Conservation (phyloP, 1,140 invertebrate genomes). For the Reticulitermes speratus region DNA sequence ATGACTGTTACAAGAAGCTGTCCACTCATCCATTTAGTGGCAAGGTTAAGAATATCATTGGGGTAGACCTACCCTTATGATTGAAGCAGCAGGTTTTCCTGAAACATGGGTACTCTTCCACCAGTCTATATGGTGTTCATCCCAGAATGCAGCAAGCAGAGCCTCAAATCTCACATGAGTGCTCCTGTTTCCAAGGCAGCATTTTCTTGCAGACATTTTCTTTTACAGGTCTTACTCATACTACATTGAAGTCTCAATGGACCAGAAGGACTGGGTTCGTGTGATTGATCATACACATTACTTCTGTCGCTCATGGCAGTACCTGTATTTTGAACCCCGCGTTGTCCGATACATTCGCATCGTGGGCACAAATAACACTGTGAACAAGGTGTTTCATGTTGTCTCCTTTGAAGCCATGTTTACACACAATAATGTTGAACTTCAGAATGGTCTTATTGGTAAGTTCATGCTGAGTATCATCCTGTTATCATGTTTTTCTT, state of each 20-base stretch:
- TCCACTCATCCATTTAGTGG: too few species aligned
- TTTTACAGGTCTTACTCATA: constrained; percentile 86
- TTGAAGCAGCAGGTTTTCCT: too few species aligned
- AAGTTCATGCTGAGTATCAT: constrained; percentile 33
- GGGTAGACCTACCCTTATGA: too few species aligned
- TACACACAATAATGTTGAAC: constrained; percentile 69
- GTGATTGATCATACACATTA: constrained; percentile 90
- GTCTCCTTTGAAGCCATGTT: constrained; percentile 90
- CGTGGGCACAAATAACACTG: constrained; percentile 93
- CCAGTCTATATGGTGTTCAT: too few species aligned
- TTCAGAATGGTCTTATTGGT: constrained; percentile 67
- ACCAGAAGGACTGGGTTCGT: constrained; percentile 91
- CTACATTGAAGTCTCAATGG: constrained; percentile 94
- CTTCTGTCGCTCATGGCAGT: constrained; percentile 95
- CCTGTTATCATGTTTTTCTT: constrained; percentile 21
- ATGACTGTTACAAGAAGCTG: too few species aligned
- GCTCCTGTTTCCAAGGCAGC: too few species aligned
- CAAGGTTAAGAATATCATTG: too few species aligned
- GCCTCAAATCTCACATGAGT: too few species aligned
- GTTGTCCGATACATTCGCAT: constrained; percentile 89
- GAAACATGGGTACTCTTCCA: too few species aligned
- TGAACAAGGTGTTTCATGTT: constrained; percentile 93
- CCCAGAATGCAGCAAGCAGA: too few species aligned
- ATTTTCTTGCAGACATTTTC: background rate
- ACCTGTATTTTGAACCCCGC: constrained; percentile 85